A percentile compares a stretch with the other conserved stretches of the same genome.
These are phyloP conservation scores for Desmophyllum pertusum DNA, from an alignment of 92 coral and sea anemone species.

Conservation along the genomic window DNA sequence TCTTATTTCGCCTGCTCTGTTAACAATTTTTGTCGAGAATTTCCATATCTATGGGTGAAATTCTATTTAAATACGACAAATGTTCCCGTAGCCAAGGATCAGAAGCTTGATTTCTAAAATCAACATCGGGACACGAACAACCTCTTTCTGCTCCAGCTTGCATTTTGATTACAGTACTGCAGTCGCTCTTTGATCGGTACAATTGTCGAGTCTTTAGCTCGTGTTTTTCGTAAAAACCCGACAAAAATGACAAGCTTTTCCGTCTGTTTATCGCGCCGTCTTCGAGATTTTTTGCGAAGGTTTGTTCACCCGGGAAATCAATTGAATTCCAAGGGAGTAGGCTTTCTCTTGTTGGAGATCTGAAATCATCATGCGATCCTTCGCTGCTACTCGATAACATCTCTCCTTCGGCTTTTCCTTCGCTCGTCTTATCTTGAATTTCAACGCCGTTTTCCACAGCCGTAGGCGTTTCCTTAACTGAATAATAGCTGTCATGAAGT, in stretches of 20 bases:
- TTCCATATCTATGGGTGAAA: conserved; percentile 8
- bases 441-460: not conserved
- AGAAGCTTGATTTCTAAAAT: not conserved
- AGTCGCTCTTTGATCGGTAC: conserved; percentile 37
- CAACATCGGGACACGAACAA: not conserved
- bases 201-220: not conserved
- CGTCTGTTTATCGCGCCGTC: conserved; percentile 2
- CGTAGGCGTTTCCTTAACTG: not conserved
- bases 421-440: not conserved
- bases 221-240: not conserved
- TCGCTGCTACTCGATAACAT: not conserved
- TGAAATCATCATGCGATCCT: not conserved
- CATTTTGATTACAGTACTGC: not conserved
- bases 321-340: conserved; percentile 1
- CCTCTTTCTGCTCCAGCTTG: not conserved
- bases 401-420: not conserved
- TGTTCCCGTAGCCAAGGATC: conserved; percentile 26
- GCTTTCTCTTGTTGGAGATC: not conserved
- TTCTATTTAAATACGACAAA: conserved; percentile 7
- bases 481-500: not conserved
- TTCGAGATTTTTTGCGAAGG: not conserved
- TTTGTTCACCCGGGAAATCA: not conserved
- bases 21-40: not conserved
- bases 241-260: conserved; percentile 17
- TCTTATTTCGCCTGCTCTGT: not conserved